Evolutionary conservation across 2,113 vertebrate genomes (phyloP), one percentile per base, ranked within the genome.

Genomic region (Montifringilla adamsi): DNA sequence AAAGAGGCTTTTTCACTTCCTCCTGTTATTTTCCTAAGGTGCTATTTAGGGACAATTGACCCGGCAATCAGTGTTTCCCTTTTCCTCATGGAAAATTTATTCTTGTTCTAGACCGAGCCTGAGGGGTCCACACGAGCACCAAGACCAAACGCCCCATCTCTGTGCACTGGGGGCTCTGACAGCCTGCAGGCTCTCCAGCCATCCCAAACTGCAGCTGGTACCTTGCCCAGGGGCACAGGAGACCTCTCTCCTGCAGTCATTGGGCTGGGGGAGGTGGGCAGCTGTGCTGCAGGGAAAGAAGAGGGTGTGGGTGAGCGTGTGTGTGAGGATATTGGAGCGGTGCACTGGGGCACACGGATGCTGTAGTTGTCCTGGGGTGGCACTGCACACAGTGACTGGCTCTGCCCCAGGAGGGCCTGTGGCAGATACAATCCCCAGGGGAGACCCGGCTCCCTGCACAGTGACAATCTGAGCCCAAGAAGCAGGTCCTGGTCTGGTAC

Each of bases 391-490:
- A 3, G 8, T 28, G 64, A 10, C 52, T 50, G 77, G 49, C 66
- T 67, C 46, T 94, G 69, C 21, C 69, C 66, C 19, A 35, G 74
- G 49, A 52, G 60, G 27, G 28, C 46, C 62, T 43, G 70, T 35
- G 47, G 64, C 47, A 62, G n/a, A 56, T 20, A 46, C 90, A 94
- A 81, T 93, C 89, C 41, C 35, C 11, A 37, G 35, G 64, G 64
- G 39, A 77, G 59, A 53, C 41, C 41, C 2, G 2, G 46, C 66
- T 80, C 49, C 84, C 84, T 11, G 13, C 27, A 33, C 2, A 0
- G 6, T 84, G 94, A 93, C 91, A 95, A 93, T 95, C 93, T 4
- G 68, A 95, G 90, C 82, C 78, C 78, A 58, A 49, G 56, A 82
- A 84, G 89, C 50, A 58, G 21, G 44, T 87, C 91, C 75, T 87